phyloP scores from a whole-genome alignment of 2,888 invertebrate species.

The Cecidostiba fungosa region DNA sequence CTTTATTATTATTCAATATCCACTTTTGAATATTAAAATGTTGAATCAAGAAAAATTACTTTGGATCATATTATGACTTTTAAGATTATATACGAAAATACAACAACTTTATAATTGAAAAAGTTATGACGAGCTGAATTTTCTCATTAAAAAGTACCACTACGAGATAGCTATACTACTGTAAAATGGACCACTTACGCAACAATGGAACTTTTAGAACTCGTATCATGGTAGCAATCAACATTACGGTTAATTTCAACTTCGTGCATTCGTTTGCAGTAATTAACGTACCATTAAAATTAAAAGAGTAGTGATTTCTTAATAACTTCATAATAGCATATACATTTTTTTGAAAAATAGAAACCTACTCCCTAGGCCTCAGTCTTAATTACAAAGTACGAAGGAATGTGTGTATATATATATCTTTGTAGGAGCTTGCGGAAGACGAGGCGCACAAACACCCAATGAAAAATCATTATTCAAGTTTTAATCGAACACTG shows the following conservation, averaged over 20 bases:
- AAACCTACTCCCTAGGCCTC: not conserved
- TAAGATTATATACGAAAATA: no score
- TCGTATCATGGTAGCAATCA: not conserved
- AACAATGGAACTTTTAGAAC: not conserved
- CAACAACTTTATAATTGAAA: not conserved
- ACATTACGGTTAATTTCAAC: not conserved
- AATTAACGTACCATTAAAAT: not conserved
- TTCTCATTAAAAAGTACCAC: constrained; percentile 1
- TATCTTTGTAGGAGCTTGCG: not conserved
- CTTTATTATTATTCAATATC: no score
- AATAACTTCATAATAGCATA: not conserved
- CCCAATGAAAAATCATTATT: constrained; percentile 44
- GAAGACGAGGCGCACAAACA: not conserved
- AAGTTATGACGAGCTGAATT: not conserved
- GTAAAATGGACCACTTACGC: not conserved
- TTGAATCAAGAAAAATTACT: no score
- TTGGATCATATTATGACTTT: no score
- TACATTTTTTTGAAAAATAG: not conserved
- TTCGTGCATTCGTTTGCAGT: not conserved
- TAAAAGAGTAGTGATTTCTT: not conserved
- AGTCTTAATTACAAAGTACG: not conserved
- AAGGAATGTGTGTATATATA: not conserved
- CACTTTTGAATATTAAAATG: no score
- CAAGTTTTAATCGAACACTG: constrained; percentile 45
- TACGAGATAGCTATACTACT: not conserved